Conservation (phyloP, 2,888 invertebrate species). For the Ophion ventricosus region DNA sequence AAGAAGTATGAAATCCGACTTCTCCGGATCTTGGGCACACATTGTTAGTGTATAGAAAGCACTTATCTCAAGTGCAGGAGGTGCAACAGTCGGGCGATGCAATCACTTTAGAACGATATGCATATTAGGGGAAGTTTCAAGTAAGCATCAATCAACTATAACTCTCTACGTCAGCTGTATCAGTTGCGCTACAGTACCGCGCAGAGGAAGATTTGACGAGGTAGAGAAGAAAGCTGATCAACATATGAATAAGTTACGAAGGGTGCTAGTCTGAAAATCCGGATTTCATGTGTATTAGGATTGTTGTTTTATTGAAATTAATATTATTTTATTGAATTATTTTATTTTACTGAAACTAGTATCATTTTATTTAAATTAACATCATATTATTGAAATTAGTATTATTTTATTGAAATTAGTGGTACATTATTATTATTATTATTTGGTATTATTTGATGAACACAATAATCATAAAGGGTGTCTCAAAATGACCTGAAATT, state of each 20-base stretch:
- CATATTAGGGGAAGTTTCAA: neutral
- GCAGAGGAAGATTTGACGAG: neutral
- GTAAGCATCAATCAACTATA: neutral
- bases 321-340: neutral
- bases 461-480: too few relatives aligned
- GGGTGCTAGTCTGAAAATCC: too few relatives aligned
- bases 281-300: too few relatives aligned
- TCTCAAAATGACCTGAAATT: too few relatives aligned
- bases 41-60: conserved; percentile 9
- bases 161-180: neutral
- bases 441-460: too few relatives aligned
- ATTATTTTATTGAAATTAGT: neutral
- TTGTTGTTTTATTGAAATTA: neutral
- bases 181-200: neutral
- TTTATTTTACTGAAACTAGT: neutral
- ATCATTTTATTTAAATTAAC: neutral
- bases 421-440: neutral
- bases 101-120: neutral
- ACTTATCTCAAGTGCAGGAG: conserved; percentile 6
- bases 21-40: neutral
- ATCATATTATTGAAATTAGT: neutral
- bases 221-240: too few relatives aligned
- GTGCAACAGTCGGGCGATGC: neutral
- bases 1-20: neutral
- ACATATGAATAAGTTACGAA: too few relatives aligned